These are phyloP conservation scores for Zele albiditarsus DNA, from an alignment of 2,888 invertebrate species.

Conservation along the genomic window DNA sequence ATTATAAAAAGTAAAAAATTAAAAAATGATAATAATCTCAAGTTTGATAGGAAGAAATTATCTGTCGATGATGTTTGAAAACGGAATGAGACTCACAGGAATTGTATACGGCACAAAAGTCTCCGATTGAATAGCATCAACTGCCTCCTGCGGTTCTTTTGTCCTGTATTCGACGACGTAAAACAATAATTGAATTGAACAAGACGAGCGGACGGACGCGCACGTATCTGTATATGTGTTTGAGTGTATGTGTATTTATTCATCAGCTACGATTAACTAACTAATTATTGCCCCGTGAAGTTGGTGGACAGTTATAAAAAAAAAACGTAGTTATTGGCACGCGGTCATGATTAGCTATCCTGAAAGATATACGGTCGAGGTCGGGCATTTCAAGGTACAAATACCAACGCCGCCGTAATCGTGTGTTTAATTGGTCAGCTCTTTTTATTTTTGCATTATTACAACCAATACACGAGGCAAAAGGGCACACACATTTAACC, in stretches of 20 bases:
- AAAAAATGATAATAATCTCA: neutral
- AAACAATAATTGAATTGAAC: slow-evolving; percentile 29
- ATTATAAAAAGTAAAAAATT: slow-evolving; percentile 36
- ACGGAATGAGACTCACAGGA: slow-evolving; percentile 59
- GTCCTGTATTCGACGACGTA: slow-evolving; percentile 56
- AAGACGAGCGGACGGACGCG: neutral
- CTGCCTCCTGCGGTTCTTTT: slow-evolving; percentile 62
- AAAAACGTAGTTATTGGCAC: slow-evolving; percentile 40
- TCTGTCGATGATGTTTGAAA: neutral
- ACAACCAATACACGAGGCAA: slow-evolving; percentile 38
- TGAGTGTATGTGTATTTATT: neutral
- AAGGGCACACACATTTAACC: slow-evolving; percentile 14
- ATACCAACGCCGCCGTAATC: slow-evolving; percentile 33
- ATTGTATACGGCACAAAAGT: slow-evolving; percentile 70
- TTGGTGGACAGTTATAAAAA: slow-evolving; percentile 22
- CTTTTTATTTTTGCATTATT: slow-evolving; percentile 34
- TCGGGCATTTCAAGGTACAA: slow-evolving; percentile 43
- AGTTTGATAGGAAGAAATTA: neutral
- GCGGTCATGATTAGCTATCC: slow-evolving; percentile 35
- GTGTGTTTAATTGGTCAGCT: slow-evolving; percentile 21
- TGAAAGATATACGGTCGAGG: slow-evolving; percentile 49
- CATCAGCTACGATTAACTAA: slow-evolving; percentile 11
- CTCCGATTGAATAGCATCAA: slow-evolving; percentile 65
- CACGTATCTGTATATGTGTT: neutral
- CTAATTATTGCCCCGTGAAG: slow-evolving; percentile 6